Percentiles rank a stretch among this genome's conserved stretches.
Conservation (phyloP, 2,888 invertebrate genomes). For the Dermolepida albohirtum region DNA sequence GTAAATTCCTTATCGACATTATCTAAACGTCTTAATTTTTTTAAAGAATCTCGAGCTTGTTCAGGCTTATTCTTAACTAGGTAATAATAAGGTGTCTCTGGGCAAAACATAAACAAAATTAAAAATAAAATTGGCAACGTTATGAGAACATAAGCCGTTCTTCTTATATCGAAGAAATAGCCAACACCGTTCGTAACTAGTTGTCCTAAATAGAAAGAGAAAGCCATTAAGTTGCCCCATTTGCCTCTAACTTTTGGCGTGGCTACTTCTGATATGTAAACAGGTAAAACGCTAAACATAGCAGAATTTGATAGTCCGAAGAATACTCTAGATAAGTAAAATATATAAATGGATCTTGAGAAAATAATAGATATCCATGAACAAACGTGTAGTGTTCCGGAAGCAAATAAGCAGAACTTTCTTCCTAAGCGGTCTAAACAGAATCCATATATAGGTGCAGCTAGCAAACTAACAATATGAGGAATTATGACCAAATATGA, state of each 20-base stretch:
- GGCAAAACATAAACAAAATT: constrained; percentile 65
- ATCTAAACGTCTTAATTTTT: constrained; percentile 50
- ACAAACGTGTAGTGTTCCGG: constrained; percentile 48
- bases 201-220: constrained; percentile 46
- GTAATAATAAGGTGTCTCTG: constrained; percentile 67
- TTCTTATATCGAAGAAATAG: constrained; percentile 46
- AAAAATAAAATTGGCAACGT: constrained; percentile 44
- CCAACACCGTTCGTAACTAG: constrained; percentile 56
- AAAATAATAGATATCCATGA: constrained; percentile 49
- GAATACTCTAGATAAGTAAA: constrained; percentile 51
- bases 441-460: constrained; percentile 27
- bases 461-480: constrained; percentile 31
- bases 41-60: constrained; percentile 53
- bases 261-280: constrained; percentile 55
- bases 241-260: constrained; percentile 52
- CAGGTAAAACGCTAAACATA: constrained; percentile 50
- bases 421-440: constrained; percentile 45
- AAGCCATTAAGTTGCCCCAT: constrained; percentile 47
- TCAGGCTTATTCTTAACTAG: constrained; percentile 53
- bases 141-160: constrained; percentile 43
- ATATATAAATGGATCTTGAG: constrained; percentile 50
- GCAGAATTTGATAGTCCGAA: constrained; percentile 55
- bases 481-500: constrained; percentile 43
- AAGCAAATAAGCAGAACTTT: constrained; percentile 44
- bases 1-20: constrained; percentile 54